Evolutionary conservation across 2,113 vertebrate species (phyloP).

Genomic region (Petrocephalus microphthalmus): DNA sequence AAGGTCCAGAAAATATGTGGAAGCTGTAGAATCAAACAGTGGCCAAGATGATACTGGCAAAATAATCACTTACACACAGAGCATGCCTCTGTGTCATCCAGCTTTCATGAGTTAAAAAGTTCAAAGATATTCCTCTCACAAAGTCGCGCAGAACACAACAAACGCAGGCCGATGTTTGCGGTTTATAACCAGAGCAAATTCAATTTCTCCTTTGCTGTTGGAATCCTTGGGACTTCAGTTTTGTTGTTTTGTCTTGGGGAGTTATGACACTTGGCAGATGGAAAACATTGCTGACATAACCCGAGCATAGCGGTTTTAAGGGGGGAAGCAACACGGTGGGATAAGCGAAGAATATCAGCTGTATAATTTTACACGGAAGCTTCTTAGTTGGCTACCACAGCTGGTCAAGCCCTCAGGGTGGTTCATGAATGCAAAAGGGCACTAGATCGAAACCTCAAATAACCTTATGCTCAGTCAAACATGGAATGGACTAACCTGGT

Average conservation of each 20-base stretch:
- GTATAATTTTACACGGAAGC: conserved; percentile 15
- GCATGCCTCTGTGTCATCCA: not conserved
- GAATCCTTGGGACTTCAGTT: not conserved
- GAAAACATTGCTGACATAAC: conserved; percentile 12
- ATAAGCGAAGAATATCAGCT: not conserved
- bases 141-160: not conserved
- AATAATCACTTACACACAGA: not conserved
- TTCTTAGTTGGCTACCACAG: not conserved
- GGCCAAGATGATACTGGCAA: not conserved
- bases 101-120: not conserved
- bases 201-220: conserved; percentile 4
- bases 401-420: not conserved
- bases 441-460: not conserved
- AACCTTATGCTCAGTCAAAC: not conserved
- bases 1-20: not conserved
- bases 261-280: conserved; percentile 16
- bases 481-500: not conserved
- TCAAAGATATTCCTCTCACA: conserved; percentile 1
- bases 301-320: conserved; percentile 1
- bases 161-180: not conserved
- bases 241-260: conserved; percentile 11
- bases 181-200: not conserved
- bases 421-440: not conserved
- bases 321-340: not conserved
- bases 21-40: not conserved